Conservation (phyloP, 2,888 invertebrate species). For the Ochropleura plecta region DNA sequence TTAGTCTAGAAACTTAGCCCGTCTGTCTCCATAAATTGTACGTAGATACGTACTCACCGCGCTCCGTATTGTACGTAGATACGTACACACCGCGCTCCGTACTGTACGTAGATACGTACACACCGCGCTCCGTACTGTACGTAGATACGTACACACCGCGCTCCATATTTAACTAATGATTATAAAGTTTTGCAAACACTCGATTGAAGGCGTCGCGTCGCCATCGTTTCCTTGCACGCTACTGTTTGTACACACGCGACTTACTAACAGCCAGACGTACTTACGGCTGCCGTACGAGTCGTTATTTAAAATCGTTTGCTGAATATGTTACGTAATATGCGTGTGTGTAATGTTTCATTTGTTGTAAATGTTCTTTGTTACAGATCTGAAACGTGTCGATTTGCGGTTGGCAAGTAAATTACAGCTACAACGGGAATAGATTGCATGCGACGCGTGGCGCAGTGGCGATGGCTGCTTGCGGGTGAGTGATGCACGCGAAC, state of each 20-base stretch:
- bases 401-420: constrained; percentile 24
- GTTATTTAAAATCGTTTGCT: not conserved
- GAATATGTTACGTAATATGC: constrained; percentile 17
- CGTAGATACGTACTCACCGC: not conserved
- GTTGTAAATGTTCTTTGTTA: constrained; percentile 3
- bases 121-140: constrained; percentile 30
- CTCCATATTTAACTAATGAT: constrained; percentile 48
- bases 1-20: constrained; percentile 42
- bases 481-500: constrained; percentile 50
- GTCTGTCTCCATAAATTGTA: constrained; percentile 34
- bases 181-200: constrained; percentile 49
- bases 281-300: not conserved
- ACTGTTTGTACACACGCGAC: constrained; percentile 31
- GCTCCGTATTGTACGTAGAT: too few relatives aligned
- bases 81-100: too few relatives aligned
- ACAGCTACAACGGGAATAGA: constrained; percentile 21
- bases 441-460: constrained; percentile 28
- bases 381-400: constrained; percentile 19
- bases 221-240: constrained; percentile 42
- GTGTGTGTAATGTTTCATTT: constrained; percentile 22
- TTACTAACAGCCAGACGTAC: constrained; percentile 1
- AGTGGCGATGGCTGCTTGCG: not conserved
- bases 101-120: too few relatives aligned
- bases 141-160: not conserved
- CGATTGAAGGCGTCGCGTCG: constrained; percentile 36